These are phyloP conservation scores for Dermochelys coriacea DNA, from an alignment of 2,797 vertebrate species.

Conservation along the genomic window DNA sequence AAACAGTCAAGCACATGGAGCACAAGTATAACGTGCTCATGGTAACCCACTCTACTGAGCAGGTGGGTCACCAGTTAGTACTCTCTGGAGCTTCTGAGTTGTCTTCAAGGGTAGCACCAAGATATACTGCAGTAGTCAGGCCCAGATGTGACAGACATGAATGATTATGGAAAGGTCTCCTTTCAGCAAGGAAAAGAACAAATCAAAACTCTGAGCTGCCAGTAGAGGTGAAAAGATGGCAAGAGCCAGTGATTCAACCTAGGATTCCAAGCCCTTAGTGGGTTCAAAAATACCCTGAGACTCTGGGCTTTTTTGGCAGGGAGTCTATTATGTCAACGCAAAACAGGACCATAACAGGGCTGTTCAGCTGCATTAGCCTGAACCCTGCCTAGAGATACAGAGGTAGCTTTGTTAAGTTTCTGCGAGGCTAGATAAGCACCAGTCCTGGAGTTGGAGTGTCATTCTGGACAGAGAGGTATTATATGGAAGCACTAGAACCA, in stretches of 20 bases:
- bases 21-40: not conserved
- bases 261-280: not conserved
- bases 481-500: not conserved
- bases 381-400: not conserved
- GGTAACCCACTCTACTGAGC: not conserved
- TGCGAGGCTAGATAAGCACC: not conserved
- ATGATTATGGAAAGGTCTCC: not conserved
- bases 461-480: not conserved
- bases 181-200: not conserved
- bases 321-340: not conserved
- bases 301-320: not conserved
- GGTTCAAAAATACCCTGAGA: not conserved
- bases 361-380: not conserved
- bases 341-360: not conserved
- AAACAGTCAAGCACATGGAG: rapidly evolving
- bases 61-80: not conserved
- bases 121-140: not conserved
- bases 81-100: not conserved
- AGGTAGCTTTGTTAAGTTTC: not conserved
- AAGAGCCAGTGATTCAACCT: not conserved
- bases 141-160: not conserved
- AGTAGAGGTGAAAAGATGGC: not conserved
- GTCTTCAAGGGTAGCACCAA: not conserved
- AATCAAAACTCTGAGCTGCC: not conserved
- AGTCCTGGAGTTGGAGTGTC: not conserved